A percentile compares a stretch with the other conserved stretches of the same genome.
Evolutionary conservation across 2,797 vertebrate genomes (phyloP).

Genomic region (Phataginus tricuspis): DNA sequence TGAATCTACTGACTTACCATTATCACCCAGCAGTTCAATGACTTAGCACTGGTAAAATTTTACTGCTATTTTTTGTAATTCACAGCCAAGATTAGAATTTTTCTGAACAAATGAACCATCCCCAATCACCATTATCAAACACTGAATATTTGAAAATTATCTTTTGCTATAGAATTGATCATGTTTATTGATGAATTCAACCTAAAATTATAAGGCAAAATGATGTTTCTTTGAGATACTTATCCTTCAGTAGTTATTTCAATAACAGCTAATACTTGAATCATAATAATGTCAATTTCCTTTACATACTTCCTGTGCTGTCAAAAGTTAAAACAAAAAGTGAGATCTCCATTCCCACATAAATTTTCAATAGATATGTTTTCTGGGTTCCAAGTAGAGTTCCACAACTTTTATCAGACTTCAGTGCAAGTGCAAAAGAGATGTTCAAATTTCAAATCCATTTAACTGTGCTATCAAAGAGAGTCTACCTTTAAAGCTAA

Average conservation of each 20-base stretch:
- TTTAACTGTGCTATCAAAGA: not conserved
- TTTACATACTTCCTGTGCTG: not conserved
- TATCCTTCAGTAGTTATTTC: not conserved
- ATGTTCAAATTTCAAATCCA: not conserved
- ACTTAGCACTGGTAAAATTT: not conserved
- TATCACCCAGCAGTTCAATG: not conserved
- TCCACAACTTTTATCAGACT: not conserved
- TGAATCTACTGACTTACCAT: not conserved
- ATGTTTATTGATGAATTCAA: not conserved
- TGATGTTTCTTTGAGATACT: not conserved
- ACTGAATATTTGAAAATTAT: not conserved
- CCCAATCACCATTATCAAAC: not conserved
- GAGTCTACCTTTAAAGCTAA: not conserved
- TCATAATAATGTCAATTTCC: not conserved
- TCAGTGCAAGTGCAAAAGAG: not conserved
- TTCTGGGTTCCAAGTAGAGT: not conserved
- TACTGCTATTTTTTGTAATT: not conserved
- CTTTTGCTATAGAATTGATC: not conserved
- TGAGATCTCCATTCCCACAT: not conserved
- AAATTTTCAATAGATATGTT: not conserved
- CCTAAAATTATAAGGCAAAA: not conserved
- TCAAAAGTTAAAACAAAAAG: not conserved
- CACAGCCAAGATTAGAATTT: not conserved
- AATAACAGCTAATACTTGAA: not conserved
- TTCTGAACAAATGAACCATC: not conserved